These are phyloP conservation scores for Operophtera brumata DNA, from an alignment of 2,888 invertebrate genomes.

Conservation along the genomic window DNA sequence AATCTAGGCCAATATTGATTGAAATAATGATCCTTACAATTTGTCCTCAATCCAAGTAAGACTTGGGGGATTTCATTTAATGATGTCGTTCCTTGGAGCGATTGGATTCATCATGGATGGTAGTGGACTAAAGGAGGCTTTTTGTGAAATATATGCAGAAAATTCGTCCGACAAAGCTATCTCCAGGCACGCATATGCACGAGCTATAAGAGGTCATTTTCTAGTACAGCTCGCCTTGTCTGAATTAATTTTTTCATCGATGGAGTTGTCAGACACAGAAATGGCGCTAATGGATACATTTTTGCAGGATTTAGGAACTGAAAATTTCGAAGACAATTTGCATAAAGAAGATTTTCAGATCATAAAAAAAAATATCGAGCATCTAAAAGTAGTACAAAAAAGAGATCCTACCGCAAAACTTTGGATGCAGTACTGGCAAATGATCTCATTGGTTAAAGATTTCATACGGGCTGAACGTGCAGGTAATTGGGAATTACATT, in stretches of 20 bases:
- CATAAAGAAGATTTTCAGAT: too few species aligned
- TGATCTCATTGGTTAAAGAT: constrained; percentile 36
- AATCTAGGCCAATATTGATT: constrained; percentile 37
- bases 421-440: constrained; percentile 35
- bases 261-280: constrained; percentile 23
- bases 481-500: constrained; percentile 39
- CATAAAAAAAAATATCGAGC: constrained; percentile 7
- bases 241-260: constrained; percentile 29
- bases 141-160: too few species aligned
- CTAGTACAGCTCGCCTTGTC: constrained; percentile 38
- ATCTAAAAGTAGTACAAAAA: background rate
- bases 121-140: too few species aligned
- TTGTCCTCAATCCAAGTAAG: too few species aligned
- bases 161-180: too few species aligned
- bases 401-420: background rate
- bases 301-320: constrained; percentile 3
- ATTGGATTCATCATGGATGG: too few species aligned
- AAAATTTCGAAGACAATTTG: too few species aligned
- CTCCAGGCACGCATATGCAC: too few species aligned
- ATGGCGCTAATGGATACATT: constrained; percentile 31
- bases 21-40: too few species aligned
- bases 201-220: too few species aligned
- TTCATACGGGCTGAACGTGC: constrained; percentile 42
- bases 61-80: too few species aligned
- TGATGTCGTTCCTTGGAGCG: too few species aligned